A percentile compares a stretch with the other conserved stretches of the same genome.
phyloP scores from a whole-genome alignment of 2,113 vertebrate species.

The Cephalopterus ornatus region DNA sequence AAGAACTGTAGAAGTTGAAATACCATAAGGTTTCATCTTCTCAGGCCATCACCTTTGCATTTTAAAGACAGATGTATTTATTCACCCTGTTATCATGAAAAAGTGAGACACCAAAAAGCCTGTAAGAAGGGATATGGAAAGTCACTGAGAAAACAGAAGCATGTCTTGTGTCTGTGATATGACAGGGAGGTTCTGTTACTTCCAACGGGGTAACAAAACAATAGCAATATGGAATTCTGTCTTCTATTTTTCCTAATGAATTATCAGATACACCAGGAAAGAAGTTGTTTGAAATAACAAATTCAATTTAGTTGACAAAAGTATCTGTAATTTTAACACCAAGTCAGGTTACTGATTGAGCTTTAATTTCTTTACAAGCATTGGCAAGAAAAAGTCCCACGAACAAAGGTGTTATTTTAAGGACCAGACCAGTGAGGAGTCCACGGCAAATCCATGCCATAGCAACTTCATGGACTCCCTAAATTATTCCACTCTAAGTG shows the following conservation, averaged over 20 bases:
- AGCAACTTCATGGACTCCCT: background rate
- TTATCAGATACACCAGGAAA: background rate
- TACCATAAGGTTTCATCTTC: background rate
- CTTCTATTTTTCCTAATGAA: background rate
- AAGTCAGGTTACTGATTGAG: background rate
- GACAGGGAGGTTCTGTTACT: background rate
- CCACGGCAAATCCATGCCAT: rapidly evolving
- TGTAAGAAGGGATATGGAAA: background rate
- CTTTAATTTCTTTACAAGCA: background rate
- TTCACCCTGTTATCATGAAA: background rate
- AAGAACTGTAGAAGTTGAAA: background rate
- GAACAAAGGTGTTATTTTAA: background rate
- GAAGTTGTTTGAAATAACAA: background rate
- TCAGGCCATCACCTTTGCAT: background rate
- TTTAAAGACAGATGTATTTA: background rate
- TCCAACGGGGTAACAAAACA: background rate
- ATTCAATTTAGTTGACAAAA: background rate
- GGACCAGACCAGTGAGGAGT: background rate
- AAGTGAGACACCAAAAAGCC: background rate
- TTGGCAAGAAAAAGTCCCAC: rapidly evolving
- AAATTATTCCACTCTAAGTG: background rate
- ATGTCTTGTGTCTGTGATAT: background rate
- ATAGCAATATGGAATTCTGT: background rate
- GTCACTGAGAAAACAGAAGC: background rate
- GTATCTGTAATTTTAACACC: background rate